Conservation (phyloP, 2,797 vertebrate species). For the Calcarius lapponicus region DNA sequence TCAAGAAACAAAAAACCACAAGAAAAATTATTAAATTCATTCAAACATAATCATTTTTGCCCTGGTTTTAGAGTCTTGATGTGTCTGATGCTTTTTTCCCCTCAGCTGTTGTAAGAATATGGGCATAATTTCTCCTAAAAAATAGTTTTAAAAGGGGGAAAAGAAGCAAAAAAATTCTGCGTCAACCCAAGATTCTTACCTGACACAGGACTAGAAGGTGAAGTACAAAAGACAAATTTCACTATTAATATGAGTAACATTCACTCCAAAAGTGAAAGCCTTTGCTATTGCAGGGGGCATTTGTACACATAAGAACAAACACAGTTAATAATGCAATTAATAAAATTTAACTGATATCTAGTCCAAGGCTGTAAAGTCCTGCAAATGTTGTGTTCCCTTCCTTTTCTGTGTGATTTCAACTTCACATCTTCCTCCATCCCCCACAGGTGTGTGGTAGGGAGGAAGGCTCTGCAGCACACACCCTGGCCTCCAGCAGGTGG, state of each 20-base stretch:
- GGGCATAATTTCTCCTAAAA: background rate
- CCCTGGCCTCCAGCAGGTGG: background rate
- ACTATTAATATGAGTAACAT: background rate
- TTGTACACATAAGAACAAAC: background rate
- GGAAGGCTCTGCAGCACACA: background rate
- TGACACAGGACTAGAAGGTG: background rate
- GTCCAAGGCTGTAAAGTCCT: background rate
- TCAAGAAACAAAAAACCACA: background rate
- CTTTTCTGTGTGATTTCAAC: background rate
- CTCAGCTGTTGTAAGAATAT: background rate
- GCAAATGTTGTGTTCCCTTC: background rate
- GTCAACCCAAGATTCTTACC: background rate
- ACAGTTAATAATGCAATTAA: background rate
- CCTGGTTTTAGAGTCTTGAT: background rate
- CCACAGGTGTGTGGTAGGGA: background rate
- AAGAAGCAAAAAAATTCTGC: background rate
- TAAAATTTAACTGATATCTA: background rate
- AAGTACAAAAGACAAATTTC: background rate
- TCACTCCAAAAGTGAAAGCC: background rate
- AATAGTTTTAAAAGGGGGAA: rapidly evolving
- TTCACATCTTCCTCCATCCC: background rate
- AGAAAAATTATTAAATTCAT: background rate
- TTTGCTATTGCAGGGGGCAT: background rate
- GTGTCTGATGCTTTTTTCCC: background rate
- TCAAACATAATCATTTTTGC: background rate